Base-by-base conservation (phyloP, 2,113 vertebrate species). In the Melospiza melodia region DNA sequence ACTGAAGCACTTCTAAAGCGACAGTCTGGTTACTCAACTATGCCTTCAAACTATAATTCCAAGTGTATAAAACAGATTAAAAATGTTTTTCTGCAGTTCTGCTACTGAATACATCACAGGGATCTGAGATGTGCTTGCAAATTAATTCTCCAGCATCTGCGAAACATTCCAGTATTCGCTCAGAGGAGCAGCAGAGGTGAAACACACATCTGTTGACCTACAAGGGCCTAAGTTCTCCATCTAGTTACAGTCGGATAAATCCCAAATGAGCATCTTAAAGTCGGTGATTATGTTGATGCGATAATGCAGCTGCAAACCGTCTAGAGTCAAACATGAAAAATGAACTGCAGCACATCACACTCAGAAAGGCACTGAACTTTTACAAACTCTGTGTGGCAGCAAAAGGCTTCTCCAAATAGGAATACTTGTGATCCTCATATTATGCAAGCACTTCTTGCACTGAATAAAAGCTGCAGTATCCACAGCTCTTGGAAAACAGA, bases 181-280 rank as follows among this genome's bases (percentile, higher is more conserved):
- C 57, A 80, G 61, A 86, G 43, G 55, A 95, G 35, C 39, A 90
- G 51, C 67, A 86, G 75, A 89, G 72, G 78, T 91, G 76, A 91
- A 95, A 69, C 16, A 55, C 46, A 67, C 67, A 88, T 94, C 93
- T 95, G 87, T 44, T 94, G 92, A 94, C 91, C 74, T 95, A 91
- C 77, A 82, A 83, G 19, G 33, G 41, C 77, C 55, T 67, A 68
- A 67, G n/a, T 91, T 95, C 48, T 83, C 24, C 12, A 17, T 77
- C 2, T 2, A 95, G 59, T 86, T 93, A 90, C 63, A 68, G 58
- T 48, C 52, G 3, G 28, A 86, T 84, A 95, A 95, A 94, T 87
- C 82, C 63, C 59, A 90, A 88, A 88, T 59, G 28, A 93, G 22
- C 31, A 83, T 87, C 48, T 91, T 87, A 85, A 91, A 94, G 39